Base-by-base conservation (phyloP, 2,797 vertebrate genomes). In the Glyptemys insculpta region DNA sequence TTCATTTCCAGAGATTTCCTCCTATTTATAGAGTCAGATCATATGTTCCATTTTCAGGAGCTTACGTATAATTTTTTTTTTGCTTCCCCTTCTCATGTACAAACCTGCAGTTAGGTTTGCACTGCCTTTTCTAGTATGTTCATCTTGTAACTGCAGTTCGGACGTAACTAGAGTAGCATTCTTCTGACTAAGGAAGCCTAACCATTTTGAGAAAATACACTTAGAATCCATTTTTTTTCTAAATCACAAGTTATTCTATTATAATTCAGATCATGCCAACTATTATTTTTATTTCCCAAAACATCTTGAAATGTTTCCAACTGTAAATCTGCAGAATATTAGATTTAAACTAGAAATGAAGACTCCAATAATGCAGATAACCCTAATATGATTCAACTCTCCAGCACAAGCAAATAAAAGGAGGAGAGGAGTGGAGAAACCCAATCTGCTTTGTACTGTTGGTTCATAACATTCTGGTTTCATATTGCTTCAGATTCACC, bases 1-100 rank as follows among this genome's bases (percentile, higher is more conserved):
- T 87, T 97, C 83, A 86, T 89, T 96, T 88, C 47, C 50, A 68
- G 12, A 91, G 37, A 81, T 94, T 91, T 95, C 47, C 10, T 94
- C 92, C 41, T 86, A 96, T 81, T 86, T 95, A 94, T 8, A 79
- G 18, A 86, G 50, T 56, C 50, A 88, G 10, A 92, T 78, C 23
- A 76, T 34, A 78, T 31, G 72, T 57, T 92, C 8, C 5, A 25
- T 76, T 93, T 93, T 90, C 82, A 52, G 79, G 7, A 83, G 19
- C 80, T 87, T 88, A 85, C n/a, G 59, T 89, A 8, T 29, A 90
- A 83, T 1, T 54, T 94, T 93, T 86, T 31, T 85, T 44, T 34
- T 44, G 84, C 91, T 92, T 86, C 12, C 41, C 9, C 8, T 15
- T 34, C 3, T 0, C 76, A n/a, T 76, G 49, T n/a, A 79, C 49